phyloP scores from a whole-genome alignment of 2,888 invertebrate genomes.

The Kryphioiulus occultus region DNA sequence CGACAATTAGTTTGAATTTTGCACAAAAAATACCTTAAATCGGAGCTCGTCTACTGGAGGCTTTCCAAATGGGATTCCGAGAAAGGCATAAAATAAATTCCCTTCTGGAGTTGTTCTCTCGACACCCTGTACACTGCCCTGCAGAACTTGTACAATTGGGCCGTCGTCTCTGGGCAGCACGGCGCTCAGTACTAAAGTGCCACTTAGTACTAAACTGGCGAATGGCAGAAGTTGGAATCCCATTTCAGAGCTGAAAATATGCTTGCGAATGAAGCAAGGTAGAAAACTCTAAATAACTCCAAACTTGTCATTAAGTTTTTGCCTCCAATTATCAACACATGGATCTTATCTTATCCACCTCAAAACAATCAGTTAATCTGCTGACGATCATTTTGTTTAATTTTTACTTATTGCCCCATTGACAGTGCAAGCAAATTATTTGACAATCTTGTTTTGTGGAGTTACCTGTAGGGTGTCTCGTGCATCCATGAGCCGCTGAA shows the following conservation, averaged over 20 bases:
- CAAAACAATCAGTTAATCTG: no score
- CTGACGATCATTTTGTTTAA: no score
- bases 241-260: neutral
- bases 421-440: no score
- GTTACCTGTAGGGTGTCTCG: no score
- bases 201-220: neutral
- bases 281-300: no score
- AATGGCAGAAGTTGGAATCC: neutral
- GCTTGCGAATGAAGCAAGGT: neutral
- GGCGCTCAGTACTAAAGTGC: neutral
- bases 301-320: no score
- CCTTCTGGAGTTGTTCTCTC: constrained; percentile 33
- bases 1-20: neutral
- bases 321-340: no score
- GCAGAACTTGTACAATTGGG: neutral
- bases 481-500: no score
- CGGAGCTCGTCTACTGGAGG: constrained; percentile 44
- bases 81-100: constrained; percentile 44
- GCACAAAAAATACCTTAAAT: constrained; percentile 32
- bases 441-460: no score
- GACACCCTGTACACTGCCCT: constrained; percentile 39
- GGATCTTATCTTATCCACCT: no score
- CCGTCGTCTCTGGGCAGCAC: neutral
- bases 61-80: constrained; percentile 50
- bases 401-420: no score